Evolutionary conservation across 2,797 vertebrate species (phyloP), one percentile per base, ranked within the genome.

Genomic region (Bufotes viridis): DNA sequence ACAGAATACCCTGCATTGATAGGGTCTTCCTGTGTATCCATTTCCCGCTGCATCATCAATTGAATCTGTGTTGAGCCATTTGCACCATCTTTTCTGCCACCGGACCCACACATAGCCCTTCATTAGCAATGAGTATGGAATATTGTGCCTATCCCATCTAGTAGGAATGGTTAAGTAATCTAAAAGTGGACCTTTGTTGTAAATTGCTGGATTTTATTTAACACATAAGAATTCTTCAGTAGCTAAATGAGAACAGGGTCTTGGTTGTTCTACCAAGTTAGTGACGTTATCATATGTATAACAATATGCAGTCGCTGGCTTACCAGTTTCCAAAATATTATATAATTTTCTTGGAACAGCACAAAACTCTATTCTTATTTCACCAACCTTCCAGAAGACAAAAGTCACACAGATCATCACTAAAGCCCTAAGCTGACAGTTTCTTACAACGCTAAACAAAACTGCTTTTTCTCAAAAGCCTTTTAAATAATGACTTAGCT

Each of bases 401-500:
- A 81, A 42, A 81, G 79, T 42, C 79, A 49, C 79, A 81, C 60
- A 61, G 78, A 80, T 80, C 58, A 60, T 51, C 29, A 14, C 79
- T 65, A 49, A 63, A 81, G 34, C 79, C 34, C 60, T 63, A 65
- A 65, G 12, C 79, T 61, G 79, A 65, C 60, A 65, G 34, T 65
- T 81, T 22, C 60, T 81, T 49, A 12, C 18, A 20, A 61, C 58
- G 78, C 26, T 61, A 61, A 81, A 65, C 20, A 81, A 53, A 63
- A 81, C 58, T 14, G 49, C 58, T 81, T 10, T 81, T 20, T 81
- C 61, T 81, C 34, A n/a, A 81, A 81, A 81, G 58, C 58, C 22
- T 22, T 80, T 80, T n/a, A 78, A 60, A 80, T 61, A 80, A 61
- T 80, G 78, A 57, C 80, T 65, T 81, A 9, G 80, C 51, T 24